Conservation (phyloP, 1,140 invertebrate species). For the Lepidurus arcticus region DNA sequence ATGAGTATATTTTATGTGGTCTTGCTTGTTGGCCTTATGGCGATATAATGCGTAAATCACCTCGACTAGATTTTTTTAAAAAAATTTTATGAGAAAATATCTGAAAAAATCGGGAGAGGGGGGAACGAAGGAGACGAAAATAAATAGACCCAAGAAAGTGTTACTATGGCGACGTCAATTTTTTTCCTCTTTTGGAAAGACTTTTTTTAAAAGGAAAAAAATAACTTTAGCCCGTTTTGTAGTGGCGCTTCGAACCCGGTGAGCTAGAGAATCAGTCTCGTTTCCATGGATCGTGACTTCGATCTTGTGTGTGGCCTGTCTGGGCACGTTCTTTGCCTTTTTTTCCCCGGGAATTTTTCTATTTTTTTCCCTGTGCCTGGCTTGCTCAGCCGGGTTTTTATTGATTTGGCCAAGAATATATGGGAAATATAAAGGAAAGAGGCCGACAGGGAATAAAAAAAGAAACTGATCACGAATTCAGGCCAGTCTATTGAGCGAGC, state of each 20-base stretch:
- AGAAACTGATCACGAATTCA: too few relatives aligned
- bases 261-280: not conserved
- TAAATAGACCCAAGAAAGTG: not conserved
- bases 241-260: not conserved
- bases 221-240: not conserved
- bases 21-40: too few relatives aligned
- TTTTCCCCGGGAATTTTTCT: not conserved
- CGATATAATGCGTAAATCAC: too few relatives aligned
- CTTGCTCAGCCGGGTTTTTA: not conserved
- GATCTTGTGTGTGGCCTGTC: not conserved
- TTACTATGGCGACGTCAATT: not conserved
- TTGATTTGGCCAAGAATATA: not conserved
- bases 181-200: not conserved
- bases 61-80: too few relatives aligned
- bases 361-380: not conserved
- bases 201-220: not conserved
- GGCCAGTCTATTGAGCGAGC: too few relatives aligned
- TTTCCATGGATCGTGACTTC: not conserved
- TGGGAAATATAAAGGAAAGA: not conserved
- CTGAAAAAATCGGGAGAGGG: not conserved
- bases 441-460: too few relatives aligned
- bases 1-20: too few relatives aligned
- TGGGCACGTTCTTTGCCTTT: conserved; percentile 2
- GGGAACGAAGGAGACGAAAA: not conserved
- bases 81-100: too few relatives aligned